Conservation (phyloP, 2,113 vertebrate genomes). For the Mesocricetus auratus region DNA sequence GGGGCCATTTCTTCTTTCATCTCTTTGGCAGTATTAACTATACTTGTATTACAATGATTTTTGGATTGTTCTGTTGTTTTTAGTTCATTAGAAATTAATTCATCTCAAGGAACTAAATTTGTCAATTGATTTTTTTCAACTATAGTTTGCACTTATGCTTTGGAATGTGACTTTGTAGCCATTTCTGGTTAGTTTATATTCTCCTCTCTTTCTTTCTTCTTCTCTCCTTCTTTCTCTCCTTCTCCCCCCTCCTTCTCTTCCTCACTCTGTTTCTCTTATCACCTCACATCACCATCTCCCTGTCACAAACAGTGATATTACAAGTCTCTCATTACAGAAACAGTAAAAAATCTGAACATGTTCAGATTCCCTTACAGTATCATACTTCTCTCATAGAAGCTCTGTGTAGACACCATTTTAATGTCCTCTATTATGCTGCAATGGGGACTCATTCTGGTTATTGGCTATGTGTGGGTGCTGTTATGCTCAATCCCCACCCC, state of each 20-base stretch:
- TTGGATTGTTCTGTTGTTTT: conserved; percentile 62
- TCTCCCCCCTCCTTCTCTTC: not conserved
- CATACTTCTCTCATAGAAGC: not conserved
- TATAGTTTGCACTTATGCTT: conserved; percentile 8
- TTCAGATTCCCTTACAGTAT: not conserved
- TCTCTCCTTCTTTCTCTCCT: no score
- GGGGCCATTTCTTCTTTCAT: not conserved
- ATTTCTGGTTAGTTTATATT: not conserved
- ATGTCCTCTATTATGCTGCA: not conserved
- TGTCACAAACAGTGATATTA: not conserved
- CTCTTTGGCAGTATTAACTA: conserved; percentile 35
- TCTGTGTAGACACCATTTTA: not conserved
- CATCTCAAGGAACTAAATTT: conserved; percentile 43
- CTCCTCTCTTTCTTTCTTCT: not conserved
- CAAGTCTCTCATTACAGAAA: not conserved
- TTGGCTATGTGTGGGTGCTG: not conserved
- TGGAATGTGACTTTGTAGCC: not conserved
- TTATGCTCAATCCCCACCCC: not conserved
- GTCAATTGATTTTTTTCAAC: conserved; percentile 31
- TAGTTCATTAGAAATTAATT: conserved; percentile 37
- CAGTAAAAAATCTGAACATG: not conserved
- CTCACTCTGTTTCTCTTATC: not conserved
- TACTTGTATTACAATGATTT: conserved; percentile 16
- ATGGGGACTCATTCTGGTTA: not conserved
- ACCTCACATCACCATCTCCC: not conserved